phyloP scores from a whole-genome alignment of 2,113 vertebrate species.

The Cryptomyrus ogoouensis region DNA sequence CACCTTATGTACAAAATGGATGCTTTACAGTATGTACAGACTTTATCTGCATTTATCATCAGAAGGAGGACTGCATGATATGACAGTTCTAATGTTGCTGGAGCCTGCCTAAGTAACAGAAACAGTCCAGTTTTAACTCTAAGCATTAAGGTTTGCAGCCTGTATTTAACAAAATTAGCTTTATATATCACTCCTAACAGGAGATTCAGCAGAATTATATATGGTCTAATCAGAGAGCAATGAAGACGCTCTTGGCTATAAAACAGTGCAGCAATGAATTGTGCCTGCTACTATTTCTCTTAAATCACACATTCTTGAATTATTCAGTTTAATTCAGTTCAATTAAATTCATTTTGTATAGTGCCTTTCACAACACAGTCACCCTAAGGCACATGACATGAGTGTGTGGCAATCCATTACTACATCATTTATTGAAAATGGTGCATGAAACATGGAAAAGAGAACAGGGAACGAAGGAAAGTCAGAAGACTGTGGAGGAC shows the following conservation, averaged over 20 bases:
- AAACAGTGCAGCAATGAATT: neutral
- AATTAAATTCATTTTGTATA: neutral
- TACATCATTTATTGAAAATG: neutral
- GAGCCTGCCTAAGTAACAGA: neutral
- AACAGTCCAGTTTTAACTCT: neutral
- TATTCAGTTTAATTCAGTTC: neutral
- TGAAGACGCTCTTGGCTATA: neutral
- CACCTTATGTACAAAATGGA: neutral
- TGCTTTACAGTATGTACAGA: neutral
- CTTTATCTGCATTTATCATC: neutral
- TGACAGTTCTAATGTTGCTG: neutral
- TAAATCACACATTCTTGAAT: neutral
- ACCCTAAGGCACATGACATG: neutral
- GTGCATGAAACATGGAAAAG: neutral
- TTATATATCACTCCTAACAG: neutral
- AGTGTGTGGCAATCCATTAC: neutral
- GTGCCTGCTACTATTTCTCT: neutral
- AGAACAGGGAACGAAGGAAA: neutral
- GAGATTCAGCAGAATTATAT: neutral
- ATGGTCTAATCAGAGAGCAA: neutral
- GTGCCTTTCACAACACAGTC: neutral
- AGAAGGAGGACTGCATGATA: neutral
- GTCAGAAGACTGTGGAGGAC: neutral
- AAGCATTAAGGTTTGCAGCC: neutral
- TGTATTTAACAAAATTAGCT: neutral